Evolutionary conservation across 37 sponge, comb jelly and placozoan genomes (phyloP).

Genomic region (Cladorhizidae sp.): DNA sequence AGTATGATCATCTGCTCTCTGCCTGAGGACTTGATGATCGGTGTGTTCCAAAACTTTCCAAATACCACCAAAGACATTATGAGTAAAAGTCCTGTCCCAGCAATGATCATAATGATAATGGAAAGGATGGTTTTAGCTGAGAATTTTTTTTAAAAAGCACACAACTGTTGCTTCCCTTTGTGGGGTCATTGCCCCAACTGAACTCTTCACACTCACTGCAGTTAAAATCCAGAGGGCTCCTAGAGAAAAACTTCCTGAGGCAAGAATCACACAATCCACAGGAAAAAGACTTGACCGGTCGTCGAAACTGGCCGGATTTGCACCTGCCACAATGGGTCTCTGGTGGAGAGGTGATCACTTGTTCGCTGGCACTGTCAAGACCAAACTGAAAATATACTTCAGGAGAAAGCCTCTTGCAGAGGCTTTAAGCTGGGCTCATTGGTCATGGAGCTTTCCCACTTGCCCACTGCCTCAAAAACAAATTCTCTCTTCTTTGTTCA

Average conservation of each 20-base stretch:
- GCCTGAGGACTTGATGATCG: slow-evolving; percentile 82
- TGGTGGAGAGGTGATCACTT: not conserved
- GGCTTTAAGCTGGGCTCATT: slow-evolving; percentile 5
- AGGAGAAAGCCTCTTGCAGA: not conserved
- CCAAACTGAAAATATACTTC: slow-evolving; percentile 49
- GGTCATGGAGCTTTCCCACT: slow-evolving; percentile 35
- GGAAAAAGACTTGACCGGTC: slow-evolving; percentile 28
- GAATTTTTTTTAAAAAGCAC: slow-evolving; percentile 20
- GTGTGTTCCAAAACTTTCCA: slow-evolving; percentile 47
- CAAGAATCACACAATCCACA: slow-evolving; percentile 80
- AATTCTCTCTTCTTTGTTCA: not conserved
- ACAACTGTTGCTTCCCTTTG: slow-evolving; percentile 50
- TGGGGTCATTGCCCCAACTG: slow-evolving; percentile 69
- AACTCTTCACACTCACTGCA: slow-evolving; percentile 62
- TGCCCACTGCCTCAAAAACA: slow-evolving; percentile 25
- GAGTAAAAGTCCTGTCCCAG: slow-evolving; percentile 33
- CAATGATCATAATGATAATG: slow-evolving; percentile 43
- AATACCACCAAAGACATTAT: slow-evolving; percentile 33
- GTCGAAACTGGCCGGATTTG: slow-evolving; percentile 34
- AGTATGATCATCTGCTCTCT: slow-evolving; percentile 74
- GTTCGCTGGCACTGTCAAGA: not conserved
- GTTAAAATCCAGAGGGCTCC: not conserved
- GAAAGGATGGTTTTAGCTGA: slow-evolving; percentile 35
- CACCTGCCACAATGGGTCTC: slow-evolving; percentile 64
- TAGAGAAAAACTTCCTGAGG: slow-evolving; percentile 45